Base-by-base conservation (phyloP, 2,113 vertebrate genomes). In the Rostratula benghalensis region DNA sequence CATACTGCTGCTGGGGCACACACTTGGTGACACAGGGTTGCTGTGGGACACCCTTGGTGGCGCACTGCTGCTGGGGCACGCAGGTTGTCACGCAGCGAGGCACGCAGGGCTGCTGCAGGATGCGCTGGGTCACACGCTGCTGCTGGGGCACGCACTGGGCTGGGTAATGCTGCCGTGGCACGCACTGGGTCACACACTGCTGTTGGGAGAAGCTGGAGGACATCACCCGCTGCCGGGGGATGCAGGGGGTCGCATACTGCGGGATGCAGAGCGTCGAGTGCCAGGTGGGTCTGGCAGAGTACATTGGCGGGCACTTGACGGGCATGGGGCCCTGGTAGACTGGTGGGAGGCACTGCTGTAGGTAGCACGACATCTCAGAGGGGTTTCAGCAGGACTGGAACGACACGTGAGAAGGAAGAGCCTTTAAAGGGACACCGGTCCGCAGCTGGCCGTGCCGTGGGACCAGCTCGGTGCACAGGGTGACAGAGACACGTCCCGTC, bases 331-430 rank as follows among this genome's bases (percentile, higher is more conserved):
- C 5, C 81, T 94, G 96, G 80, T 57, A 18, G 59, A 68, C 5
- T 0, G 80, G 35, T 4, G 35, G 53, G 68, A 35, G 37, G 80
- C 69, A 46, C 41, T 91, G 87, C 11, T 94, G 93, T 6, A 68
- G 23, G 63, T 93, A 35, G 92, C 87, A 89, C 7, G 82, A 93
- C 96, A 97, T 97, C 41, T 7, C 23, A 39, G 77, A 3, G 57
- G 50, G 78, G 61, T 5, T 89, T 56, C 3, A 12, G 61, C 61
- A 75, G 76, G 50, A 30, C 89, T 80, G 92, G 45, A 76, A 65
- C 0, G 10, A 83, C 35, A 89, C 0, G 0, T 10, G 45, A 19
- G 56, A 43, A 46, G 37, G 31, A 24, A 63, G 31, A 90, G 18
- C 9, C 27, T 56, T 87, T 23, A 79, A 39, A 19, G 8, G 9